Percentiles rank a stretch among this genome's conserved stretches.
Evolutionary conservation across 2,797 vertebrate genomes (phyloP).

Genomic region (Numenius phaeopus): DNA sequence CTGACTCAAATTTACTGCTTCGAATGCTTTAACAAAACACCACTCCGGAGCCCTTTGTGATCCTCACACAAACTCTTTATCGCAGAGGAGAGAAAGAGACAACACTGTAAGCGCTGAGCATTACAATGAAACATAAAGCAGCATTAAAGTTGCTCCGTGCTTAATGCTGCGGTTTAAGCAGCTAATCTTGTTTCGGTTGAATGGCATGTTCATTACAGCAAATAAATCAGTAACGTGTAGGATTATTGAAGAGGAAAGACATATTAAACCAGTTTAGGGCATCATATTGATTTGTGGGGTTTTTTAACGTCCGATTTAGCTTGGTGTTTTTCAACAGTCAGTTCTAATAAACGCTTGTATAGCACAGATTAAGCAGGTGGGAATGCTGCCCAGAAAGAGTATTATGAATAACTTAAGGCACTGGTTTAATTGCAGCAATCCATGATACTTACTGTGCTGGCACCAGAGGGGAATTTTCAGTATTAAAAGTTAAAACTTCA

Average conservation of each 20-base stretch:
- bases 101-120: conserved; percentile 42
- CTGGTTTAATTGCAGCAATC: conserved; percentile 73
- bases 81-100: conserved; percentile 53
- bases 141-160: conserved; percentile 50
- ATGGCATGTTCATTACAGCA: conserved; percentile 74
- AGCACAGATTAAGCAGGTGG: conserved; percentile 79
- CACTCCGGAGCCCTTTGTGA: neutral
- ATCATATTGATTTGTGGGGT: conserved; percentile 62
- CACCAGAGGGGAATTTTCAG: conserved; percentile 41
- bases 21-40: conserved; percentile 3
- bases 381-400: conserved; percentile 77
- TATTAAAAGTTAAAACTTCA: conserved; percentile 42
- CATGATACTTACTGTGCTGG: conserved; percentile 49
- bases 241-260: conserved; percentile 74
- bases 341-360: conserved; percentile 77
- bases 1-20: neutral
- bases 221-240: conserved; percentile 66
- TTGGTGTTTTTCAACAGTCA: conserved; percentile 79
- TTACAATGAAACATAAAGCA: conserved; percentile 60
- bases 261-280: conserved; percentile 79
- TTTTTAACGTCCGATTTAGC: conserved; percentile 67
- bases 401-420: conserved; percentile 74
- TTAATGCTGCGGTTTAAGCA: conserved; percentile 54
- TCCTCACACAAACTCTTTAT: conserved; percentile 17
- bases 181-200: conserved; percentile 77